Percentiles rank a stretch among this genome's conserved stretches.
Evolutionary conservation across 2,113 vertebrate species (phyloP).

Genomic region (Corythornis vintsioides): DNA sequence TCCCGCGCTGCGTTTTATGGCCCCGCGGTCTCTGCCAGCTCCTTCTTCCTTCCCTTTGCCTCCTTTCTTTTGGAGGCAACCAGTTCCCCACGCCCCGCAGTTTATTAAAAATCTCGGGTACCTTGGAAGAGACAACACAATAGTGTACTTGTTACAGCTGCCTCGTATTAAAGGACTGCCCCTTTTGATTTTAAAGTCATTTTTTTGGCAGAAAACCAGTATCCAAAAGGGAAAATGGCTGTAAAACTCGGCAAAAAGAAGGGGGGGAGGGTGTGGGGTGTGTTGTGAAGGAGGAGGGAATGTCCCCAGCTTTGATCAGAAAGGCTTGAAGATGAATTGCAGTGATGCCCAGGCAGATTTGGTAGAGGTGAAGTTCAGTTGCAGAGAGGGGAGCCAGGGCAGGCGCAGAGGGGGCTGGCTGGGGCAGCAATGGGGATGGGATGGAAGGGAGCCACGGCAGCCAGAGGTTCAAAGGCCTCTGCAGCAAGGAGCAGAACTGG

Average conservation of each 20-base stretch:
- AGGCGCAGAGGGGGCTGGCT: background rate
- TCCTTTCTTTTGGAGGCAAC: background rate
- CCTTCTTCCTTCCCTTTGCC: background rate
- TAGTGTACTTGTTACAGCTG: conserved; percentile 64
- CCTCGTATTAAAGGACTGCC: conserved; percentile 58
- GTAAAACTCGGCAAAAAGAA: conserved; percentile 9
- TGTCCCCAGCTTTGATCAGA: conserved; percentile 64
- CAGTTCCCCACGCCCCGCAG: background rate
- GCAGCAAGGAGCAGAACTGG: conserved; percentile 46
- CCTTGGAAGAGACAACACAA: conserved; percentile 58
- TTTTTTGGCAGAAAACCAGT: conserved; percentile 66
- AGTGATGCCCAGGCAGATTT: conserved; percentile 56
- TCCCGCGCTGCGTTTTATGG: background rate
- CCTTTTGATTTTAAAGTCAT: conserved; percentile 70
- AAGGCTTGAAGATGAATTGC: conserved; percentile 56
- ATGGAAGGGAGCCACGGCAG: background rate
- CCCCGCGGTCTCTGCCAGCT: background rate
- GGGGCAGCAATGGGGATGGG: background rate
- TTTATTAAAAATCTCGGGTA: conserved; percentile 36
- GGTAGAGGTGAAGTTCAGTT: conserved; percentile 26
- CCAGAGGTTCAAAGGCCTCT: conserved; percentile 71
- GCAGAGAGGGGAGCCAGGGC: conserved; percentile 11
- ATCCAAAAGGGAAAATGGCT: conserved; percentile 40
- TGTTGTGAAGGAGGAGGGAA: background rate
- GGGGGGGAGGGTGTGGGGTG: background rate